Percentiles rank a stretch among this genome's conserved stretches.
phyloP scores from a whole-genome alignment of 2,113 vertebrate species.

The Phasianus colchicus region DNA sequence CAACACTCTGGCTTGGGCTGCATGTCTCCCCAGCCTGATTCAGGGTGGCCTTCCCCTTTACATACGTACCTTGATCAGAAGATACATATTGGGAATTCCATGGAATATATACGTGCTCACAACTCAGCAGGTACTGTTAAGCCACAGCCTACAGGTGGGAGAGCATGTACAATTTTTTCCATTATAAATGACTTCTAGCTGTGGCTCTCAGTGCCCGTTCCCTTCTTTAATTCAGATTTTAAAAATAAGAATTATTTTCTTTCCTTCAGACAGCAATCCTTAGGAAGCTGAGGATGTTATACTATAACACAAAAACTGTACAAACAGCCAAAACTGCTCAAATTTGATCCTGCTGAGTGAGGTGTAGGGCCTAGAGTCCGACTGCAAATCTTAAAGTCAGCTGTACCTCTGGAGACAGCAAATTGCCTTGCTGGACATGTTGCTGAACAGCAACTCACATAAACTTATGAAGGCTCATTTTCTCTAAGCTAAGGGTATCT shows the following conservation, averaged over 20 bases:
- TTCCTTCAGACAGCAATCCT: not conserved
- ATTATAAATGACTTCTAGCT: not conserved
- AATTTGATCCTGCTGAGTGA: not conserved
- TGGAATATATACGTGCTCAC: not conserved
- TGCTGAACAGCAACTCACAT: not conserved
- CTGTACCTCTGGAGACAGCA: not conserved
- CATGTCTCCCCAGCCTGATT: not conserved
- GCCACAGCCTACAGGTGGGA: not conserved
- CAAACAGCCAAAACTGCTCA: not conserved
- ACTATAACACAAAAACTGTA: not conserved
- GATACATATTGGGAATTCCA: not conserved
- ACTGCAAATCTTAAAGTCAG: not conserved
- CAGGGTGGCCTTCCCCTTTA: not conserved
- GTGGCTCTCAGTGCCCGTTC: not conserved
- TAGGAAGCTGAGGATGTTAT: not conserved
- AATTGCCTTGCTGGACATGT: not conserved
- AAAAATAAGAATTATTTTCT: not conserved
- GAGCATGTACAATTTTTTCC: not conserved
- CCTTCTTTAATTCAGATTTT: not conserved
- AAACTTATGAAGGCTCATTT: not conserved
- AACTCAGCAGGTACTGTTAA: not conserved
- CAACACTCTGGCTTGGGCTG: rapidly evolving
- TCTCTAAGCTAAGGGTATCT: not conserved
- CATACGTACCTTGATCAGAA: not conserved
- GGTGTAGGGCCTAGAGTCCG: not conserved